Conservation (phyloP, 1,140 invertebrate species). For the Vanessa tameamea region DNA sequence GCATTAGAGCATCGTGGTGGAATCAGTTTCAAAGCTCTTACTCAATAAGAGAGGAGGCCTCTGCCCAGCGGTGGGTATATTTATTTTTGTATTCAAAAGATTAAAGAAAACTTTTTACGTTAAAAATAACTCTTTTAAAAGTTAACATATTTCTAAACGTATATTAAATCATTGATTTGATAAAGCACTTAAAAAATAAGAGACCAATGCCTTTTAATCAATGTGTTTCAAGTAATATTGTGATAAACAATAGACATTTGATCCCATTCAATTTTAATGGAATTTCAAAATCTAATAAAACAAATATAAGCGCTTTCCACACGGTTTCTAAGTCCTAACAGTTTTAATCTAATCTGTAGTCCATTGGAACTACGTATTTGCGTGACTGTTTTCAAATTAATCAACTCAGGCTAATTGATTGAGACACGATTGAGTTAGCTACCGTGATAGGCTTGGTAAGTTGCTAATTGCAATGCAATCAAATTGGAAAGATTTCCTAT, state of each 20-base stretch:
- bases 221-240: neutral
- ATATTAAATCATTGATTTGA: too few relatives aligned
- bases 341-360: constrained; percentile 48
- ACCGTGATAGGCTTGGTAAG: constrained; percentile 34
- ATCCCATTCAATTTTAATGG: constrained; percentile 5
- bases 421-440: constrained; percentile 46
- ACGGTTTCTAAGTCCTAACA: constrained; percentile 32
- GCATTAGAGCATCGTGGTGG: too few relatives aligned
- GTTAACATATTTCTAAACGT: too few relatives aligned
- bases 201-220: neutral
- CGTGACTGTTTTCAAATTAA: constrained; percentile 58
- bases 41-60: too few relatives aligned
- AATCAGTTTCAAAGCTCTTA: too few relatives aligned
- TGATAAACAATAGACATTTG: neutral
- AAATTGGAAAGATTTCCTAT: constrained; percentile 10
- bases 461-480: constrained; percentile 36
- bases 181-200: neutral
- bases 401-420: constrained; percentile 54
- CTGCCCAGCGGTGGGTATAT: too few relatives aligned
- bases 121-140: too few relatives aligned
- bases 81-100: too few relatives aligned
- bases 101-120: too few relatives aligned
- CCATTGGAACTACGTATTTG: constrained; percentile 39
- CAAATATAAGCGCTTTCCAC: constrained; percentile 36
- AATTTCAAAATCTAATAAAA: constrained; percentile 19